Percentiles rank a stretch among this genome's conserved stretches.
Evolutionary conservation across 2,888 invertebrate species (phyloP).

Genomic region (Sycophila texana): DNA sequence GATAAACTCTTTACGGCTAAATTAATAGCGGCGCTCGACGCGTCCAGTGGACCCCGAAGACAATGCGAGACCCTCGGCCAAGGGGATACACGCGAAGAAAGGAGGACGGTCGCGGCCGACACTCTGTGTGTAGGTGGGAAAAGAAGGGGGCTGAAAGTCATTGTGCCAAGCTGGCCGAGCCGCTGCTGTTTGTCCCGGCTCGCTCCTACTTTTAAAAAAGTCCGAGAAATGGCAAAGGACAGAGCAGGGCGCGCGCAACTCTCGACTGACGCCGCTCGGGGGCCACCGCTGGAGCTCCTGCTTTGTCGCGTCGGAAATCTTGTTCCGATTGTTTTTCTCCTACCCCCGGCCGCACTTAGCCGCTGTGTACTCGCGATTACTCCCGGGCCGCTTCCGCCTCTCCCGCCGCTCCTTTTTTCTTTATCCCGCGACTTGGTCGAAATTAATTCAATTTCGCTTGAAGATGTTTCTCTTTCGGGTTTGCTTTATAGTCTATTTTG

Average conservation of each 20-base stretch:
- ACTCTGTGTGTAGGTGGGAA: neutral
- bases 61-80: slow-evolving; percentile 60
- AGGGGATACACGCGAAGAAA: slow-evolving; percentile 49
- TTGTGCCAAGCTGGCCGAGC: slow-evolving; percentile 66
- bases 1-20: slow-evolving; percentile 66
- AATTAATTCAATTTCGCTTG: neutral
- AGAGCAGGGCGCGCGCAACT: neutral
- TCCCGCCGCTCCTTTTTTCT: neutral
- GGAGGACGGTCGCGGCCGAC: neutral
- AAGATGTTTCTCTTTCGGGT: too few relatives aligned
- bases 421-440: neutral
- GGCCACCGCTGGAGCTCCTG: slow-evolving; percentile 1
- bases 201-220: slow-evolving; percentile 55
- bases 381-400: neutral
- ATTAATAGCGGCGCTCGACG: slow-evolving; percentile 64
- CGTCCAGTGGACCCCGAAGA: slow-evolving; percentile 65
- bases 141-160: slow-evolving; percentile 62
- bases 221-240: slow-evolving; percentile 17
- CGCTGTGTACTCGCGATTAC: slow-evolving; percentile 10
- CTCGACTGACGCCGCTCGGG: neutral
- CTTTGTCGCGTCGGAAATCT: slow-evolving; percentile 40
- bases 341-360: neutral
- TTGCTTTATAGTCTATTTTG: too few relatives aligned
- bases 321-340: slow-evolving; percentile 42
- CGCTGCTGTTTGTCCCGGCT: slow-evolving; percentile 66